Evolutionary conservation across 2,113 vertebrate species (phyloP).

Genomic region (Microcebus lehilahytsara): DNA sequence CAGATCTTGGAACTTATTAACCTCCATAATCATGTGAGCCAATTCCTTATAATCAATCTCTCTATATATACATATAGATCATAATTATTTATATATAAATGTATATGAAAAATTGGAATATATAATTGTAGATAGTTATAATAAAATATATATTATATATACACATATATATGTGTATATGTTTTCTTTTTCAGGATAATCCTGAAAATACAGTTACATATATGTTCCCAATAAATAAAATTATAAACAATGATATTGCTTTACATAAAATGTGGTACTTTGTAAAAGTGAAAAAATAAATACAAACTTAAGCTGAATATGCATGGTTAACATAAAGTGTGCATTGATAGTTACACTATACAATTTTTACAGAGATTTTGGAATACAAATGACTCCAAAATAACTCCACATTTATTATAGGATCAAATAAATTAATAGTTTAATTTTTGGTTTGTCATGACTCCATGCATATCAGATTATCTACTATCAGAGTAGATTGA

Average conservation of each 20-base stretch:
- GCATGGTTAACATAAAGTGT: background rate
- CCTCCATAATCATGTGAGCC: background rate
- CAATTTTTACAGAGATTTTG: background rate
- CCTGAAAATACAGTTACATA: background rate
- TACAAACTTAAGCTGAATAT: background rate
- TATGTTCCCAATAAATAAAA: background rate
- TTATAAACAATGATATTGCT: background rate
- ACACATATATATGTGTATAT: background rate
- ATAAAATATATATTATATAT: background rate
- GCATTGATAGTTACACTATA: background rate
- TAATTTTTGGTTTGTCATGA: background rate
- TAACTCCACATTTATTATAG: background rate
- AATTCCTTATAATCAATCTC: background rate
- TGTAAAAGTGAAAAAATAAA: conserved; percentile 5
- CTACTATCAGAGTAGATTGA: background rate
- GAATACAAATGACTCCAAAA: background rate
- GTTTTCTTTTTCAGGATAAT: background rate
- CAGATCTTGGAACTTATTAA: background rate
- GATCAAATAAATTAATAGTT: background rate
- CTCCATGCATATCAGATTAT: background rate
- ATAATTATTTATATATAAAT: background rate
- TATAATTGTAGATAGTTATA: background rate
- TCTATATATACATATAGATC: background rate
- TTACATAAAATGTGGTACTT: background rate
- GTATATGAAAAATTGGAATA: background rate